Base-by-base conservation (phyloP, 2,888 invertebrate species). In the Hydrotaea cyrtoneurina region DNA sequence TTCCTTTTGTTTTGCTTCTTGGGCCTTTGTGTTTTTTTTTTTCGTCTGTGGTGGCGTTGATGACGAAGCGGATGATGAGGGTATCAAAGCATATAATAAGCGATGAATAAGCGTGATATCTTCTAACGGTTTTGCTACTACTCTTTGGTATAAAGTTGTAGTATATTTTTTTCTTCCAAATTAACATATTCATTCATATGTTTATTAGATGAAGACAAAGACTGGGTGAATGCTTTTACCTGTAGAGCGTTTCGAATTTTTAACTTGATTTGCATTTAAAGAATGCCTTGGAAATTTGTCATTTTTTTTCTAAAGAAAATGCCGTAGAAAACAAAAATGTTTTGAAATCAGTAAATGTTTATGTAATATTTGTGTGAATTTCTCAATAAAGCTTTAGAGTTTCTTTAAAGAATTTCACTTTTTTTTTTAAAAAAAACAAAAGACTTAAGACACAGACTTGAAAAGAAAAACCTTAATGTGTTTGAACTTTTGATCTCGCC, bases 341-440 rank as follows among this genome's bases (percentile, higher is more conserved):
- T 43, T 8, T 13, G 15, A 11, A 2, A 43, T 4, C 10, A 59
- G 59, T 59, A 59, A 59, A 26, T 26, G 59, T 59, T 59, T 23
- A 23, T 15, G 11, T 23, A 59, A 59, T 15, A 59, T 26, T 23
- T 39, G 39, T 39, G 1, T 1, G 13, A 23, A 57, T 57, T 23
- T 23, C 43, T 57, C 0, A 19, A 57, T 53, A 17, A n/a, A 10
- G 7, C 3, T 10, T 10, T 1, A 59, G 21, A 19, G 5, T 53
- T 21, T 55, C 55, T 55, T 21, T 55, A 43, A n/a, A 64, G 72
- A 72, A 78, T 82, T 77, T 78, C 82, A 82, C 82, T 78, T 74
- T 82, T 78, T 13, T 36, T 15, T 31, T 2, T 21, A 13, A 10
- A 10, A 39, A 11, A 39, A 62, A 78, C 36, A 64, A 79, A 72